Percentiles rank a stretch among this genome's conserved stretches.
Evolutionary conservation across 2,113 vertebrate genomes (phyloP).

Genomic region (Lophura nycthemera): DNA sequence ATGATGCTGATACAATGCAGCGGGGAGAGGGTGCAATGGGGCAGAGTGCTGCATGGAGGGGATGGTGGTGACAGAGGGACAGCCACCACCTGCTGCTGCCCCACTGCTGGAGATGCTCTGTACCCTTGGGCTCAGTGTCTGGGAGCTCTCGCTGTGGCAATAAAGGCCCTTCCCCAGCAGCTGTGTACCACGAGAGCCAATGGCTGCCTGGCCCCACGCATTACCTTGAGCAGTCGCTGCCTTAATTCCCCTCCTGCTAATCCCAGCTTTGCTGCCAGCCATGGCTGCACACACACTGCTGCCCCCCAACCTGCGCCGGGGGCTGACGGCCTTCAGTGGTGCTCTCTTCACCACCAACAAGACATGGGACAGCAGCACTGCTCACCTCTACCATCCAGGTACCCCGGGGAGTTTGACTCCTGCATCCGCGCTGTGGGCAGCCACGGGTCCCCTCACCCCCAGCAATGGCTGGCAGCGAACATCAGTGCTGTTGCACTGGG

Average conservation of each 20-base stretch:
- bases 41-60: neutral
- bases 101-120: accelerated
- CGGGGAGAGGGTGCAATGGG: neutral
- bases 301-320: slow-evolving; percentile 77
- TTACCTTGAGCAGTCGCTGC: neutral
- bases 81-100: neutral
- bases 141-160: neutral
- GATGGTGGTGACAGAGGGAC: accelerated
- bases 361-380: slow-evolving; percentile 74
- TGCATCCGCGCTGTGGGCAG: accelerated
- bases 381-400: slow-evolving; percentile 76
- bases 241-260: neutral
- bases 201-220: accelerated
- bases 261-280: neutral
- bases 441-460: neutral
- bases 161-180: neutral
- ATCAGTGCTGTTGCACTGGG: neutral
- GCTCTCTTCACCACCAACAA: slow-evolving; percentile 83
- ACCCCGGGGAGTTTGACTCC: neutral
- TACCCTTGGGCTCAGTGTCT: neutral
- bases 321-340: slow-evolving; percentile 76
- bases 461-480: neutral
- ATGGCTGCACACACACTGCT: slow-evolving; percentile 45
- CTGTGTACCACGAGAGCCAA: neutral
- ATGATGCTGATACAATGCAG: accelerated